Base-by-base conservation (phyloP, 2,113 vertebrate genomes). In the Herpetotheres cachinnans region DNA sequence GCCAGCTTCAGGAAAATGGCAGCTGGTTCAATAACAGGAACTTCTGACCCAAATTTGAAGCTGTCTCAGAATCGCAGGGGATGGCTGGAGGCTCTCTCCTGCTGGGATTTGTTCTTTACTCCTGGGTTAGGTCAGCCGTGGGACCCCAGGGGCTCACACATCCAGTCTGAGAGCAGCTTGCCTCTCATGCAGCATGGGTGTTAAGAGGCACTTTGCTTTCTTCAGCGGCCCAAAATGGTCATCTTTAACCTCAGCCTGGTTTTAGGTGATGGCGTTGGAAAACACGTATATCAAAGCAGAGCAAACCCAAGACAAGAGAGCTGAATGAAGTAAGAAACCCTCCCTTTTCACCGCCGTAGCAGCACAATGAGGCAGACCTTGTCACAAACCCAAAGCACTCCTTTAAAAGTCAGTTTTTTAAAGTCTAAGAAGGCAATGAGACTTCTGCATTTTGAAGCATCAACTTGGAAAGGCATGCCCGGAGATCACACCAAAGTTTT, bases 121-220 rank as follows among this genome's bases (percentile, higher is more conserved):
- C 4, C 8, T 5, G 6, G 16, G 15, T 27, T 19, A 8, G 18
- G 18, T 52, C 8, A 29, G 61, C 36, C 0, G 0, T 11, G 20
- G 26, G 26, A 16, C 13, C 12, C 46, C 12, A 34, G 3, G 44
- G 29, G 7, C 52, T 65, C 3, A 0, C 24, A 6, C 2, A 1
- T n/a, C 46, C 9, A 2, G 17, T 16, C 34, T 26, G 13, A 54
- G n/a, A 30, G 61, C 27, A 25, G 19, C 62, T 29, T 36, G 5
- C 20, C 12, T 30, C 19, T 36, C 3, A 4, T 22, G n/a, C 15
- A 63, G 19, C 7, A 17, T 0, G 11, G 12, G 10, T 7, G 11
- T 11, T 11, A 13, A 15, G 17, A 40, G 25, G 29, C 9, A 7
- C 17, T 19, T 40, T 2, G 2, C 22, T 40, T 65, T 24, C 52